phyloP scores from a whole-genome alignment of 2,888 invertebrate genomes.

The Nemotelus pantherinus region DNA sequence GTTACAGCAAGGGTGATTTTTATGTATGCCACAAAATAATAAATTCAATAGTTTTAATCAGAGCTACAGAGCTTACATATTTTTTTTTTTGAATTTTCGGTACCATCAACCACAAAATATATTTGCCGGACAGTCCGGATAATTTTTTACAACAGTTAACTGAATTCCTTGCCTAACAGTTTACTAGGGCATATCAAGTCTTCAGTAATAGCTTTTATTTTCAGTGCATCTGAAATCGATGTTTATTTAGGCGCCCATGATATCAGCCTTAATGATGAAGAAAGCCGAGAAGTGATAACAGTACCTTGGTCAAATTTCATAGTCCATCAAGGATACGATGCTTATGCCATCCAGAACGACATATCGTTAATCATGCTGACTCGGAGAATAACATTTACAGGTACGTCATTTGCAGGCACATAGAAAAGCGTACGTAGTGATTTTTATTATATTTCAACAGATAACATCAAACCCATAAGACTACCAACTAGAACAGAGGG shows the following conservation, averaged over 20 bases:
- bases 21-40: too few relatives aligned
- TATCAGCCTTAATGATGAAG: slow-evolving; percentile 60
- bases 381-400: slow-evolving; percentile 58
- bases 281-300: slow-evolving; percentile 52
- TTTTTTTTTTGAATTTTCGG: too few relatives aligned
- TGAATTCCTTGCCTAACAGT: background rate
- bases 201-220: background rate
- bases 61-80: too few relatives aligned
- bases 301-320: slow-evolving; percentile 53
- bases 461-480: slow-evolving; percentile 20
- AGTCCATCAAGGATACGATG: slow-evolving; percentile 61
- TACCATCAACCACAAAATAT: too few relatives aligned
- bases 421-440: background rate
- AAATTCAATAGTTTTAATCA: too few relatives aligned
- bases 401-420: slow-evolving; percentile 52
- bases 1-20: too few relatives aligned
- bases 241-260: slow-evolving; percentile 63
- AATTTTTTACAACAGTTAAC: too few relatives aligned
- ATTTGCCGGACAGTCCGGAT: too few relatives aligned
- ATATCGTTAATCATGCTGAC: slow-evolving; percentile 61
- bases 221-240: slow-evolving; percentile 6
- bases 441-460: background rate
- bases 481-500: slow-evolving; percentile 28
- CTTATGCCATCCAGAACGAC: slow-evolving; percentile 60
- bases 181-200: background rate